Percentiles rank a stretch among this genome's conserved stretches.
Conservation (phyloP, 2,888 invertebrate genomes). For the Baccha elongata region DNA sequence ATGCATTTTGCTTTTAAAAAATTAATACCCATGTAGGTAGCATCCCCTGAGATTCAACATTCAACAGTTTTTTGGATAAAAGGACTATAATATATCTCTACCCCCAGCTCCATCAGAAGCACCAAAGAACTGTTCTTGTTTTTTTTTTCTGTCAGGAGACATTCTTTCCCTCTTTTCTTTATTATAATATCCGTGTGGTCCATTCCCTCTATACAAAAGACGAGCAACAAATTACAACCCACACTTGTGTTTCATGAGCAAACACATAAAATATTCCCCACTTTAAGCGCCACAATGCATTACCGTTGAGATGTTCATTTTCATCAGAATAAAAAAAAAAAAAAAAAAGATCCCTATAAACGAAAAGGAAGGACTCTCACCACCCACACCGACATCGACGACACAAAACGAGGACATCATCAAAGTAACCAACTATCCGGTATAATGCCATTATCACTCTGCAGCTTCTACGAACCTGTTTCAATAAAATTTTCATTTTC, state of each 20-base stretch:
- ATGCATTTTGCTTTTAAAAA: constrained; percentile 36
- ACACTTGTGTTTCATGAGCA: constrained; percentile 42
- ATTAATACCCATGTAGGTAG: constrained; percentile 21
- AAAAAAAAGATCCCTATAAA: background rate
- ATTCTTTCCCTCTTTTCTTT: background rate
- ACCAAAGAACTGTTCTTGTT: constrained; percentile 2
- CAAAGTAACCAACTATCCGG: constrained; percentile 43
- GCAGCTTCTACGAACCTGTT: constrained; percentile 17
- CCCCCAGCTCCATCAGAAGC: constrained; percentile 1
- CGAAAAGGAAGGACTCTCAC: constrained; percentile 2
- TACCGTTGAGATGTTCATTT: constrained; percentile 58
- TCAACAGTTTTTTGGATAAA: constrained; percentile 32
- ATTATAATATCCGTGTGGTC: constrained; percentile 13
- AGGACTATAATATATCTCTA: background rate
- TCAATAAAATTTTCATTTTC: constrained; percentile 57
- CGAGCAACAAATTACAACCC: constrained; percentile 55
- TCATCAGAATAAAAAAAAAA: constrained; percentile 42
- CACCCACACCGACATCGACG: background rate
- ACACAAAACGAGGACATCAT: constrained; percentile 22
- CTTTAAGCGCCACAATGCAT: constrained; percentile 44
- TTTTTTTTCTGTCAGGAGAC: background rate
- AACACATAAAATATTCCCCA: constrained; percentile 50
- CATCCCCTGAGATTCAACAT: constrained; percentile 8
- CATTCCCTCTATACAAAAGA: constrained; percentile 32
- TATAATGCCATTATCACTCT: constrained; percentile 39